A percentile compares a stretch with the other conserved stretches of the same genome.
phyloP scores from a whole-genome alignment of 2,888 invertebrate species.

The Melinaea menophilus region DNA sequence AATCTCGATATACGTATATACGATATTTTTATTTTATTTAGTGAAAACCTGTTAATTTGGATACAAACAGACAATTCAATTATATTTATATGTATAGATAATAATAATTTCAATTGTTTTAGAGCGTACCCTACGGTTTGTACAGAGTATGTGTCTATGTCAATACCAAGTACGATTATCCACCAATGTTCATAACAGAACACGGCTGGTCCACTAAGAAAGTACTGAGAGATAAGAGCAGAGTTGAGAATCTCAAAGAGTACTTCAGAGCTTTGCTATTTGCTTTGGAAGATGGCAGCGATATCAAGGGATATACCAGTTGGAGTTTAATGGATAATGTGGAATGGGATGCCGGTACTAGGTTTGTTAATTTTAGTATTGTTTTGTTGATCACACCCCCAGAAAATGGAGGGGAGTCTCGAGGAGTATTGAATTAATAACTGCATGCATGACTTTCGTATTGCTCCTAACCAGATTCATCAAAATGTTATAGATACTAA shows the following conservation, averaged over 20 bases:
- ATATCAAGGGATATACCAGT: constrained; percentile 74
- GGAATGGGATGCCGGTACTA: constrained; percentile 80
- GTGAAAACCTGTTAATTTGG: too few species aligned
- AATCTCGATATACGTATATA: too few species aligned
- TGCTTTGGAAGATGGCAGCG: constrained; percentile 71
- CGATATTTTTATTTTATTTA: too few species aligned
- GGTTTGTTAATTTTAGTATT: constrained; percentile 39
- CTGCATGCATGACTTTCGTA: too few species aligned
- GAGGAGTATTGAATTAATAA: too few species aligned
- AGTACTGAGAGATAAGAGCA: constrained; percentile 59
- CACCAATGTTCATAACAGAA: constrained; percentile 71
- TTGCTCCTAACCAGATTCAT: too few species aligned
- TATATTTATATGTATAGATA: too few species aligned
- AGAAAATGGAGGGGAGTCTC: too few species aligned
- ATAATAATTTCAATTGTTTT: too few species aligned
- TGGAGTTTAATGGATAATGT: constrained; percentile 84
- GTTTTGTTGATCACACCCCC: neutral
- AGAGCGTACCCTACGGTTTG: constrained; percentile 63
- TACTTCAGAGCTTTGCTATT: constrained; percentile 67
- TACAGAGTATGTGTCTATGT: constrained; percentile 56
- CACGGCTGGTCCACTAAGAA: constrained; percentile 76
- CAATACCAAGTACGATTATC: constrained; percentile 55
- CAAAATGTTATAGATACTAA: too few species aligned
- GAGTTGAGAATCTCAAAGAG: constrained; percentile 56
- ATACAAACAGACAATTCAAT: too few species aligned